These are phyloP conservation scores for Bombus superbus DNA, from an alignment of 1,140 invertebrate species.

Conservation along the genomic window DNA sequence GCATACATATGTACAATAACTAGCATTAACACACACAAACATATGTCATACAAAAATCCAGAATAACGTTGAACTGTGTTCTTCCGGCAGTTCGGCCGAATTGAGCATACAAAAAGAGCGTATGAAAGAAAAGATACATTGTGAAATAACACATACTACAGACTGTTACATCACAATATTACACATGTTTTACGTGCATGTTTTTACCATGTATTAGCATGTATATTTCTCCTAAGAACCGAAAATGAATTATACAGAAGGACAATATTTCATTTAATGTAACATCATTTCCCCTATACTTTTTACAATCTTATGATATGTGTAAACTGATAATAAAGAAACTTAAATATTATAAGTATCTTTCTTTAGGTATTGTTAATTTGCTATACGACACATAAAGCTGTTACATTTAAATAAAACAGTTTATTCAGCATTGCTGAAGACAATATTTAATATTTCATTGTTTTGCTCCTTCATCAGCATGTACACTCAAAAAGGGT, in stretches of 20 bases:
- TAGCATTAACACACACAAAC: constrained; percentile 55
- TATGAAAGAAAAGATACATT: constrained; percentile 11
- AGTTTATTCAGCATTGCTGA: constrained; percentile 51
- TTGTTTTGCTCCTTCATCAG: not conserved
- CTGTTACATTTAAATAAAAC: constrained; percentile 6
- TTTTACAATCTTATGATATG: constrained; percentile 57
- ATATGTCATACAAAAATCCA: constrained; percentile 59
- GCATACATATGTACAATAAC: constrained; percentile 62
- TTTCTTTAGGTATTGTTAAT: constrained; percentile 8
- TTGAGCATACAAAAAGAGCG: constrained; percentile 44
- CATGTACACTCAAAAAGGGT: not conserved
- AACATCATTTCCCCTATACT: constrained; percentile 16
- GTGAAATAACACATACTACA: constrained; percentile 26
- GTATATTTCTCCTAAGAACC: not conserved
- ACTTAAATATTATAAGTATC: constrained; percentile 30
- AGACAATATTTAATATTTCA: constrained; percentile 53
- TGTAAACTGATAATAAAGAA: constrained; percentile 43
- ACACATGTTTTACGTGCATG: constrained; percentile 34
- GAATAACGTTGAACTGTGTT: constrained; percentile 42
- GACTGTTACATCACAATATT: constrained; percentile 44
- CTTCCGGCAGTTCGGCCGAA: constrained; percentile 49
- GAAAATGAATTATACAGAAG: not conserved
- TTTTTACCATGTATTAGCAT: constrained; percentile 39
- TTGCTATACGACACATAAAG: not conserved
- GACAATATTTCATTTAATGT: constrained; percentile 2